Evolutionary conservation across 2,113 vertebrate species (phyloP).

Genomic region (Hystrix brachyura): DNA sequence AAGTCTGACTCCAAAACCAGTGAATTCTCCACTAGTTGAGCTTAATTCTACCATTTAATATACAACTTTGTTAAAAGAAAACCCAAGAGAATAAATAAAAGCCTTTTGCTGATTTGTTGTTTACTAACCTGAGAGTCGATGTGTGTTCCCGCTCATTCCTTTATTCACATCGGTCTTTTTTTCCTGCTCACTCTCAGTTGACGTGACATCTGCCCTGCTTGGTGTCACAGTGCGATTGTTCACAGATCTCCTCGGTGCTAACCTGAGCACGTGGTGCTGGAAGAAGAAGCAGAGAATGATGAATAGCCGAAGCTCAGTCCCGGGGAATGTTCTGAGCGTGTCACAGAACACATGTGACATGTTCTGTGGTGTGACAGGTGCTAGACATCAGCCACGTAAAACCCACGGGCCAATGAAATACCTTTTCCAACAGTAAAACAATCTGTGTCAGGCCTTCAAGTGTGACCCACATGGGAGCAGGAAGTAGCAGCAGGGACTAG

Average conservation of each 20-base stretch:
- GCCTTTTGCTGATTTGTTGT: background rate
- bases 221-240: background rate
- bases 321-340: background rate
- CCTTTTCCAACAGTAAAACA: background rate
- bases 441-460: background rate
- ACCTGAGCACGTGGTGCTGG: background rate
- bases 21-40: background rate
- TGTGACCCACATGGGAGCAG: background rate
- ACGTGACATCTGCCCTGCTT: background rate
- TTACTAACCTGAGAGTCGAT: background rate
- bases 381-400: background rate
- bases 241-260: background rate
- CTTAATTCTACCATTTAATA: background rate
- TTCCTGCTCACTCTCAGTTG: background rate
- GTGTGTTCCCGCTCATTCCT: background rate
- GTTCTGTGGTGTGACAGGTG: background rate
- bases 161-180: background rate
- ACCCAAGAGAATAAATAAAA: background rate
- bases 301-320: background rate
- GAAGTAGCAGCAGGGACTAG: background rate
- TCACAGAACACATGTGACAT: background rate
- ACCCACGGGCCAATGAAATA: background rate
- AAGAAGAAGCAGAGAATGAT: background rate
- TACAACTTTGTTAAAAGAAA: background rate
- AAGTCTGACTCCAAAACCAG: slow-evolving; percentile 26